phyloP scores from a whole-genome alignment of 2,797 vertebrate genomes.

The Phrynocephalus forsythii region DNA sequence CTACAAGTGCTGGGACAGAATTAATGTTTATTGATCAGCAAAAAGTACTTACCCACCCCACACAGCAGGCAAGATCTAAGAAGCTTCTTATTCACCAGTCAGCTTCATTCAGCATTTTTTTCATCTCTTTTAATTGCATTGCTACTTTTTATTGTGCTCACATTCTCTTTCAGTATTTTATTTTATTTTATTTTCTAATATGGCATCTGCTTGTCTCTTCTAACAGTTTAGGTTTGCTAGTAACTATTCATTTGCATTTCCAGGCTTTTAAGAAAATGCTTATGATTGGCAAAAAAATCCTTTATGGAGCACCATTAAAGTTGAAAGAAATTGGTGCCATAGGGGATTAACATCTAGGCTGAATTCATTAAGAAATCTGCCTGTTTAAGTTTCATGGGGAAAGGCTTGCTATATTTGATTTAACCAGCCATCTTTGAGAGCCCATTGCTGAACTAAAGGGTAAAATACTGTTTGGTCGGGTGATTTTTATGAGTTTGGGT shows the following conservation, averaged over 20 bases:
- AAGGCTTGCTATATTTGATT: constrained; percentile 49
- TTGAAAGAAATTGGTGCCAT: constrained; percentile 59
- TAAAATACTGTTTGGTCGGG: too few species aligned
- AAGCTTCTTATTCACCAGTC: constrained; percentile 31
- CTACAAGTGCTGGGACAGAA: constrained; percentile 14
- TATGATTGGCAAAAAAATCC: constrained; percentile 50
- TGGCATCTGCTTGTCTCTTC: constrained; percentile 61
- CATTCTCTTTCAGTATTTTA: constrained; percentile 53
- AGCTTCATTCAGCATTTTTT: constrained; percentile 42
- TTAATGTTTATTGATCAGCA: constrained; percentile 52
- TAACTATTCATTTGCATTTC: constrained; percentile 69
- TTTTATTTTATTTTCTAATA: constrained; percentile 28
- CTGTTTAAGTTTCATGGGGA: constrained; percentile 54
- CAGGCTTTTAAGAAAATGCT: constrained; percentile 52
- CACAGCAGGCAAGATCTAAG: constrained; percentile 46
- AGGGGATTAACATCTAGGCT: constrained; percentile 41
- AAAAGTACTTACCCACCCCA: constrained; percentile 47
- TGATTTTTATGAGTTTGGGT: too few species aligned
- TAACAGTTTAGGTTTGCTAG: constrained; percentile 53
- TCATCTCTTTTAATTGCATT: constrained; percentile 50
- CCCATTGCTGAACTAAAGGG: not conserved
- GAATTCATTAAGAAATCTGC: constrained; percentile 58
- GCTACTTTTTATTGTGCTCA: constrained; percentile 49
- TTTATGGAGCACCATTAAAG: constrained; percentile 61
- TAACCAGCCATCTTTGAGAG: not conserved